Evolutionary conservation across 2,113 vertebrate genomes (phyloP), one percentile per base, ranked within the genome.

Genomic region (Ascaphus truei): DNA sequence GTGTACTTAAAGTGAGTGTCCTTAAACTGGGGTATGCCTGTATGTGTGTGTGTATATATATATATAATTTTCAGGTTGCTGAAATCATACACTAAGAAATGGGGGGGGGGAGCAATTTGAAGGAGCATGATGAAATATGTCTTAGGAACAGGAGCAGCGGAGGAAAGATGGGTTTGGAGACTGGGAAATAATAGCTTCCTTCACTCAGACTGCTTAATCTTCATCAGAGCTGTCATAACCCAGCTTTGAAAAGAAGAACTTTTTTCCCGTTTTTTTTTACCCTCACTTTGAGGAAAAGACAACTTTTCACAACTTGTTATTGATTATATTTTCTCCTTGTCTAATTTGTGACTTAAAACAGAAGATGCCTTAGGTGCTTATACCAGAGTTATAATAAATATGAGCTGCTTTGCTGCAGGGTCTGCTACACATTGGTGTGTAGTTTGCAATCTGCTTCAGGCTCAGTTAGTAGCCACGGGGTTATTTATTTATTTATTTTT

Each of bases 221-320:
- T 68, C 43, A 59, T 68, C 66, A 68, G 25, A 50, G 22, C 55
- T 68, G 65, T 68, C 66, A 68, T 59, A 68, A 59, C 41, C 31
- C n/a, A 48, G 31, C 41, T 68, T 36, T 59, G 65, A 27, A 67
- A 57, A 36, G 36, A 36, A 66, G 25, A 66, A 55, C 8, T 15
- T 36, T 57, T n/a, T n/a, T n/a, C n/a, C n/a, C n/a, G n/a, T n/a
- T n/a, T n/a, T n/a, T n/a, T 53, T 59, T 59, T 50, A 37, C 16
- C 59, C 43, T 59, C 33, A 68, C 53, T 59, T 59, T 68, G 31
- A 59, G 31, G 8, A 59, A 59, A 68, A 50, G 55, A 68, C 30
- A 68, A 33, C 31, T 58, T 68, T 64, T 59, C 22, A 9, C 43
- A 68, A 59, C 66, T 68, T 50, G 66, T 68, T 68, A 68, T 68